Conservation (phyloP, 2,797 vertebrate species). For the Falco novaeseelandiae region DNA sequence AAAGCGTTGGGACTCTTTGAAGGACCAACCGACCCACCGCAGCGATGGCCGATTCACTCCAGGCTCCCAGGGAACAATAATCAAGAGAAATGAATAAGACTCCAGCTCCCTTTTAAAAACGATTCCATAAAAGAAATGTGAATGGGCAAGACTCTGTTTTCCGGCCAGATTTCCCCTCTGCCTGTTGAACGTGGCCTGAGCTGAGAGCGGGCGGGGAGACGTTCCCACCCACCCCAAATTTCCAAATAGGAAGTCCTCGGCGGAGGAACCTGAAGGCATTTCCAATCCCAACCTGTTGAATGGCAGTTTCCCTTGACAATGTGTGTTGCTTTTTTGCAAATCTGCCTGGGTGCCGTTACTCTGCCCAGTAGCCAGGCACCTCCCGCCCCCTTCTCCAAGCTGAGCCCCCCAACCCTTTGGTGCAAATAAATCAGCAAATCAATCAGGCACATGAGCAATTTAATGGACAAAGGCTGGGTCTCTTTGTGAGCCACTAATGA, state of each 20-base stretch:
- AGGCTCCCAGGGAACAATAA: slow-evolving; percentile 67
- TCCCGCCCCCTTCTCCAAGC: slow-evolving; percentile 31
- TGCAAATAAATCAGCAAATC: slow-evolving; percentile 78
- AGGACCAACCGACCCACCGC: slow-evolving; percentile 59
- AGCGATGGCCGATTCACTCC: slow-evolving; percentile 58
- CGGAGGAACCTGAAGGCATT: slow-evolving; percentile 42
- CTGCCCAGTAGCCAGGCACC: slow-evolving; percentile 45
- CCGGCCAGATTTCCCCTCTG: slow-evolving; percentile 65
- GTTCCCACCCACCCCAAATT: slow-evolving; percentile 64
- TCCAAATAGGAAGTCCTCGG: slow-evolving; percentile 47
- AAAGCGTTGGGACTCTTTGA: slow-evolving; percentile 54
- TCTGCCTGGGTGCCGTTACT: slow-evolving; percentile 64
- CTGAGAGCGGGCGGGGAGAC: not conserved
- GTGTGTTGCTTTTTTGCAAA: slow-evolving; percentile 42
- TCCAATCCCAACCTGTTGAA: slow-evolving; percentile 84
- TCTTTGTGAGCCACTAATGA: slow-evolving; percentile 85
- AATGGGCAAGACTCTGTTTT: slow-evolving; percentile 65
- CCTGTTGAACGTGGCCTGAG: slow-evolving; percentile 42
- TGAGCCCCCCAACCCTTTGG: slow-evolving; percentile 70
- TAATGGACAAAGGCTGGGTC: slow-evolving; percentile 81
- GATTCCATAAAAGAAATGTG: slow-evolving; percentile 64
- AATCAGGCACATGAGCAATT: slow-evolving; percentile 83
- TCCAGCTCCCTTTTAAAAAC: slow-evolving; percentile 47
- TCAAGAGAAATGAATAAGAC: slow-evolving; percentile 53
- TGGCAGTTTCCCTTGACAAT: slow-evolving; percentile 76